Evolutionary conservation across 1,140 invertebrate species (phyloP).

Genomic region (Euura saliciscinereae): DNA sequence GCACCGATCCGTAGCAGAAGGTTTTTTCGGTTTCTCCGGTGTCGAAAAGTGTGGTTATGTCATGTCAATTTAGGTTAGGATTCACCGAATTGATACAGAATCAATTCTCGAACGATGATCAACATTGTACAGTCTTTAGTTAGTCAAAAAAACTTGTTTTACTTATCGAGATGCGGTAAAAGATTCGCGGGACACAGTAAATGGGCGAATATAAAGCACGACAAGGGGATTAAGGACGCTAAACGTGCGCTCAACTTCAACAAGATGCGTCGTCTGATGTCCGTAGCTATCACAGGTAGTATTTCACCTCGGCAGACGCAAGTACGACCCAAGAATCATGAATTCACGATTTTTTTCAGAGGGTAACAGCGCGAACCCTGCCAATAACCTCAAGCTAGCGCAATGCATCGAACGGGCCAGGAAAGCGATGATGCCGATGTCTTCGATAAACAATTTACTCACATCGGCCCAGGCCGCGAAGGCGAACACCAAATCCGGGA

Average conservation of each 20-base stretch:
- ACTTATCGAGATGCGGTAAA: constrained; percentile 26
- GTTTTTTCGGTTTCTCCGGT: too few relatives aligned
- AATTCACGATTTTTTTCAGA: constrained; percentile 46
- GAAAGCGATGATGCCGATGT: constrained; percentile 64
- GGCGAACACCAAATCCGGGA: constrained; percentile 40
- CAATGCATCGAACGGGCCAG: constrained; percentile 65
- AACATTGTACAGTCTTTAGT: not conserved
- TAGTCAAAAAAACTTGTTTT: not conserved
- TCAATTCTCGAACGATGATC: not conserved
- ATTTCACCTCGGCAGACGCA: not conserved
- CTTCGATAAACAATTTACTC: constrained; percentile 64
- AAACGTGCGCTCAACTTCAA: constrained; percentile 57
- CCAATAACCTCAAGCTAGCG: constrained; percentile 61
- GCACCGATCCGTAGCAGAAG: too few relatives aligned
- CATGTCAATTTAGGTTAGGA: not conserved
- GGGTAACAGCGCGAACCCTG: constrained; percentile 60
- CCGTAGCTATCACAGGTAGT: constrained; percentile 62
- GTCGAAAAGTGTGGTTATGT: not conserved
- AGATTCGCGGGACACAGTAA: constrained; percentile 73
- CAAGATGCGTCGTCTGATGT: constrained; percentile 60
- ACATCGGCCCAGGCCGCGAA: constrained; percentile 57
- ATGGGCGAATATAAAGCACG: constrained; percentile 76
- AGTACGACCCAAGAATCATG: not conserved
- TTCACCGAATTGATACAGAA: not conserved
- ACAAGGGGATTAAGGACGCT: constrained; percentile 67